phyloP scores from a whole-genome alignment of 92 coral and sea anemone genomes.

The Blastomussa wellsi region DNA sequence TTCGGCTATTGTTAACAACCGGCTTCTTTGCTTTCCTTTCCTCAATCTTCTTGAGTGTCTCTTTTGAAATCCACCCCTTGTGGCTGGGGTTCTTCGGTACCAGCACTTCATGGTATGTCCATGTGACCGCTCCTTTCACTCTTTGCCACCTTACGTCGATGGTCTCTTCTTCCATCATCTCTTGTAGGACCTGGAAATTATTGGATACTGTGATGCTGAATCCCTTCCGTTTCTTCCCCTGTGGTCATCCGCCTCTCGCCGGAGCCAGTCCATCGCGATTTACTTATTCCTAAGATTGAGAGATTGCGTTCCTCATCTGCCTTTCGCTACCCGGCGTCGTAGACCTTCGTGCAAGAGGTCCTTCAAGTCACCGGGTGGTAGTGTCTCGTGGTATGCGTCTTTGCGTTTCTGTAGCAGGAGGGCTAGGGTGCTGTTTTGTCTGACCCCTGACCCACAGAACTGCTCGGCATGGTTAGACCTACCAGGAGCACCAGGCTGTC shows the following conservation, averaged over 20 bases:
- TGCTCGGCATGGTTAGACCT: no score
- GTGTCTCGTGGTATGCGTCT: neutral
- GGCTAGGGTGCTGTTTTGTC: no score
- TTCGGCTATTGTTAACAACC: slow-evolving; percentile 22
- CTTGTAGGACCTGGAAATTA: no score
- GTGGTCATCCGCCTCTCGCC: no score
- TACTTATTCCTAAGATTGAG: no score
- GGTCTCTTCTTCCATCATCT: no score
- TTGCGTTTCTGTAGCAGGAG: neutral
- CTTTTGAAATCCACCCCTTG: slow-evolving; percentile 12
- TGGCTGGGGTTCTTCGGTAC: neutral
- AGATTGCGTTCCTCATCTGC: neutral
- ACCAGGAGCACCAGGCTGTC: no score
- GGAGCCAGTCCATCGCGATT: no score
- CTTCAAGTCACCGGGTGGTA: neutral
- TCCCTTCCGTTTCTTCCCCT: neutral
- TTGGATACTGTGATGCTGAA: neutral
- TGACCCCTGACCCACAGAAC: no score
- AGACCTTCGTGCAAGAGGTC: neutral
- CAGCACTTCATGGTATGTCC: neutral
- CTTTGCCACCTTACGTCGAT: no score
- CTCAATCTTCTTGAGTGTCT: neutral
- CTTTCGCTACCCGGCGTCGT: neutral
- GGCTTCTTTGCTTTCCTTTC: slow-evolving; percentile 20
- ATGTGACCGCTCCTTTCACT: neutral